Conservation (phyloP, 2,888 invertebrate genomes). For the Cantharis nigra region DNA sequence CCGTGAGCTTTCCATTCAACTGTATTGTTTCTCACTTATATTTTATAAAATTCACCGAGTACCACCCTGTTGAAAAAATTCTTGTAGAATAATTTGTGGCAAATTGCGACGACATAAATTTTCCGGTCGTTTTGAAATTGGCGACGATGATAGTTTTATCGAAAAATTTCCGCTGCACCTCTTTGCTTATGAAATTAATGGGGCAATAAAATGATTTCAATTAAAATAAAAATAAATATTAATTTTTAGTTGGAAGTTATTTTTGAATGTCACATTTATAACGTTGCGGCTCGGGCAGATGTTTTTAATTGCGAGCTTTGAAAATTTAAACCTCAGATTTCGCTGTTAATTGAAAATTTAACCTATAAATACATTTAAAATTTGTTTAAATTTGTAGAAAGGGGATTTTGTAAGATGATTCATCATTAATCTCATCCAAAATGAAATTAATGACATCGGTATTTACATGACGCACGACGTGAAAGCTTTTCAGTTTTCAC, state of each 20-base stretch:
- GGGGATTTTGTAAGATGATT: background rate
- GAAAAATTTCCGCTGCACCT: background rate
- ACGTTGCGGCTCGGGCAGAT: background rate
- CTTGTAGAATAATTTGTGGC: background rate
- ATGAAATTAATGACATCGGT: background rate
- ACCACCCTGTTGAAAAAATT: background rate
- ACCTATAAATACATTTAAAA: background rate
- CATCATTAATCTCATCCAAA: background rate
- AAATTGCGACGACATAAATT: slow-evolving; percentile 6
- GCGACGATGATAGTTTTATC: slow-evolving; percentile 15
- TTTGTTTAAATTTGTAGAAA: background rate
- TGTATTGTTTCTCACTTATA: too few relatives aligned
- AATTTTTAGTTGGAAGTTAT: background rate
- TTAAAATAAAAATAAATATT: background rate
- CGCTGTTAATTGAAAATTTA: background rate
- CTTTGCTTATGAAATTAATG: background rate
- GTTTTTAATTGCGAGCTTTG: background rate
- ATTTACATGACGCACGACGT: background rate
- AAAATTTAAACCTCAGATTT: background rate
- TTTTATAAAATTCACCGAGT: too few relatives aligned
- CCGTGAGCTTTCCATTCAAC: too few relatives aligned
- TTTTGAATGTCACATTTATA: background rate
- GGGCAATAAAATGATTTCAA: background rate
- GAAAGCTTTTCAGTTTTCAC: background rate
- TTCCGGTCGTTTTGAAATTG: slow-evolving; percentile 5